Evolutionary conservation across 2,797 vertebrate species (phyloP).

Genomic region (Galaxias olidus): DNA sequence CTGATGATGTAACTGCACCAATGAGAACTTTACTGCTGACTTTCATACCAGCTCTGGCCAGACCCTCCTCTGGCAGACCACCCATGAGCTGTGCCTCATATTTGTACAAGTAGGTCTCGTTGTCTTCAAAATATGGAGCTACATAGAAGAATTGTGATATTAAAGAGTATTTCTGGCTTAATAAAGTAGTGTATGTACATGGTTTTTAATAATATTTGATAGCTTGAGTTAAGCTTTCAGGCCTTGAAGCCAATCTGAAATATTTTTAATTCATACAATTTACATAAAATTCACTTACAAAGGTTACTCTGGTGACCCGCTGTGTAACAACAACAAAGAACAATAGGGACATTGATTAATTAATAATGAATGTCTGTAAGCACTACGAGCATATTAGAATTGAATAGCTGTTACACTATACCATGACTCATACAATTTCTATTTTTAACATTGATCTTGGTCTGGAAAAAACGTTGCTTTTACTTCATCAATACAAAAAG

Average conservation of each 20-base stretch:
- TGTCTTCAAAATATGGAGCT: conserved; percentile 52
- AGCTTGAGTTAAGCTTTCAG: background rate
- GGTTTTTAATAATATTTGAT: background rate
- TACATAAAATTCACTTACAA: conserved; percentile 57
- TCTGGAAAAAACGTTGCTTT: no score
- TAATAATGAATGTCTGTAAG: background rate
- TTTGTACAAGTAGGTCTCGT: conserved; percentile 60
- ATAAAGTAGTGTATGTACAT: background rate
- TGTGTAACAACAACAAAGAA: conserved; percentile 25
- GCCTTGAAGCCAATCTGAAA: background rate
- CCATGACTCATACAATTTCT: no score
- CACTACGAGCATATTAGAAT: no score
- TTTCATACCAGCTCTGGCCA: conserved; percentile 70
- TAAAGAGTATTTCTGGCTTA: background rate
- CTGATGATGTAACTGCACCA: conserved; percentile 58
- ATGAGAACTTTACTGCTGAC: conserved; percentile 72
- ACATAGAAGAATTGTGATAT: conserved; percentile 5
- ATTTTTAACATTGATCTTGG: no score
- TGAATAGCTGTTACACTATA: no score
- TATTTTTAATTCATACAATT: background rate
- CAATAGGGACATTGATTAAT: background rate
- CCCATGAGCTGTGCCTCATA: conserved; percentile 55
- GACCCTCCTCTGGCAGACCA: conserved; percentile 62
- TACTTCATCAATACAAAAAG: no score
- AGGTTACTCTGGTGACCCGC: conserved; percentile 51